Conservation (phyloP, 2,113 vertebrate species). For the Balaenoptera acutorostrata region DNA sequence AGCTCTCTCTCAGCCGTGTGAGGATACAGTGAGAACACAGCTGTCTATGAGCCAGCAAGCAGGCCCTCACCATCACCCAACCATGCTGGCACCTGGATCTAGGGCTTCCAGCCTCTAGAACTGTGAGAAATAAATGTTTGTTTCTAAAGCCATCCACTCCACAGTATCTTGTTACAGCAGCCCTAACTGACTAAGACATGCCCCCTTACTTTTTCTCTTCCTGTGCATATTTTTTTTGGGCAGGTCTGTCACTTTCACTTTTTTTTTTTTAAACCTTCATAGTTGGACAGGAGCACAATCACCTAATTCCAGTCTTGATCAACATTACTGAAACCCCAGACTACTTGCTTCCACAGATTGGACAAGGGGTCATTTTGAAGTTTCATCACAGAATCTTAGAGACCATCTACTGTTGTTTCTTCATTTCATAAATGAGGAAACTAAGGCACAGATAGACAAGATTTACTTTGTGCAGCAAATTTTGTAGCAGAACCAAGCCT, state of each 20-base stretch:
- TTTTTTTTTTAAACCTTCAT: not conserved
- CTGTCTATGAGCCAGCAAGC: not conserved
- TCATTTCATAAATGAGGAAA: conserved; percentile 7
- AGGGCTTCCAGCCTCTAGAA: not conserved
- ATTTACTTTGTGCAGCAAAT: not conserved
- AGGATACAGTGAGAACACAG: not conserved
- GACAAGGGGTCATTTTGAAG: not conserved
- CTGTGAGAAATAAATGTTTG: not conserved
- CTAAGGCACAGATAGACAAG: not conserved
- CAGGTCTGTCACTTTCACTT: not conserved
- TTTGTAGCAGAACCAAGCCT: not conserved
- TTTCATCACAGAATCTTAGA: not conserved
- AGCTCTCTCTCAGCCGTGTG: not conserved
- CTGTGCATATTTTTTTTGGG: not conserved
- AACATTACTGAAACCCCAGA: not conserved
- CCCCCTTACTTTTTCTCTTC: not conserved
- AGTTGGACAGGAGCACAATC: not conserved
- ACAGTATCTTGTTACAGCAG: not conserved
- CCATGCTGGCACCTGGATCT: not conserved
- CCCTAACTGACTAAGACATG: not conserved
- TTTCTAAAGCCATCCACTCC: not conserved
- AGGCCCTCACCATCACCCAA: not conserved
- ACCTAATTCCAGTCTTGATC: not conserved
- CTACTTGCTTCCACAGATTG: not conserved
- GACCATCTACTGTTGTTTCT: not conserved